phyloP scores from a whole-genome alignment of 2,888 invertebrate species.

The Parelbella ahira region DNA sequence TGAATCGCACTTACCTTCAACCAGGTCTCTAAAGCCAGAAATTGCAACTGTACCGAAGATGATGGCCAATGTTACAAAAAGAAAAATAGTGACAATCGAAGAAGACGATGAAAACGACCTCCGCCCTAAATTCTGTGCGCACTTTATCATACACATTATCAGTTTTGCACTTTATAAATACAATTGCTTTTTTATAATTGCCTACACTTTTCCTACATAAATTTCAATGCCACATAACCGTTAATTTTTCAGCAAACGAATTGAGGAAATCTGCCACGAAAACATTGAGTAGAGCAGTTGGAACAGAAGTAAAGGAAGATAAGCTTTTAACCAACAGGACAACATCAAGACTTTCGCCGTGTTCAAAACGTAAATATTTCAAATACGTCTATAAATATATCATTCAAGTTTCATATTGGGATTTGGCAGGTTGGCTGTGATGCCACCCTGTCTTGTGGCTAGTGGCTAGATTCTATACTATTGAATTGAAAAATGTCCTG shows the following conservation, averaged over 20 bases:
- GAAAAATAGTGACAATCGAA: constrained; percentile 62
- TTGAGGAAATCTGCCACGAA: constrained; percentile 35
- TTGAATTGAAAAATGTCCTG: too few relatives aligned
- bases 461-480: too few relatives aligned
- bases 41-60: constrained; percentile 34
- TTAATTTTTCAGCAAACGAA: constrained; percentile 39
- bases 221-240: neutral
- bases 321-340: constrained; percentile 39
- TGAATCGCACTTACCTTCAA: constrained; percentile 41
- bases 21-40: constrained; percentile 47
- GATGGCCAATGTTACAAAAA: constrained; percentile 42
- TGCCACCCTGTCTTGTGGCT: too few relatives aligned
- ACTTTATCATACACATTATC: constrained; percentile 25
- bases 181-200: constrained; percentile 16
- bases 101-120: constrained; percentile 56
- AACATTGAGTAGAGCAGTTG: constrained; percentile 38
- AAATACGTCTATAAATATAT: too few relatives aligned
- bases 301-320: constrained; percentile 39
- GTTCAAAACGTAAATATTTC: constrained; percentile 45
- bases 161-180: neutral
- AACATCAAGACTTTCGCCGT: constrained; percentile 41
- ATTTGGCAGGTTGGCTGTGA: too few relatives aligned
- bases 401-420: too few relatives aligned
- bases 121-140: constrained; percentile 55
- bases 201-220: too few relatives aligned